Evolutionary conservation across 2,888 invertebrate species (phyloP).

Genomic region (Melanostoma mellinum): DNA sequence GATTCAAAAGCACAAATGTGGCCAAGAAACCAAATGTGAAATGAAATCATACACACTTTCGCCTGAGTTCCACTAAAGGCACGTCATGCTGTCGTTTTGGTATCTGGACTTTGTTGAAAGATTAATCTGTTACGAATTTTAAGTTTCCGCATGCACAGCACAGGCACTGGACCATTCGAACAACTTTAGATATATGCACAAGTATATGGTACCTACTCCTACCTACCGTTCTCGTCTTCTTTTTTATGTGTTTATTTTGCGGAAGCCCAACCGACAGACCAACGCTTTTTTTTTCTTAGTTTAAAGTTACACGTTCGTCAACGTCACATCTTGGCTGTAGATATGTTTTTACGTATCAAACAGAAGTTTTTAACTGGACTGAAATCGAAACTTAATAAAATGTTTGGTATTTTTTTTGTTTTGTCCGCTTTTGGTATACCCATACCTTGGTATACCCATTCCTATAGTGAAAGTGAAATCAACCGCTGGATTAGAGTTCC

Average conservation of each 20-base stretch:
- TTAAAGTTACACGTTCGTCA: constrained; percentile 39
- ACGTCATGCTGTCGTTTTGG: constrained; percentile 7
- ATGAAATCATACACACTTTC: constrained; percentile 66
- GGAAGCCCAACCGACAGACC: constrained; percentile 25
- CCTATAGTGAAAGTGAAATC: constrained; percentile 55
- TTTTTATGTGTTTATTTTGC: constrained; percentile 48
- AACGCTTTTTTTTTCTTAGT: constrained; percentile 39
- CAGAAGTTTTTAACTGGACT: constrained; percentile 20
- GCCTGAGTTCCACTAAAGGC: constrained; percentile 44
- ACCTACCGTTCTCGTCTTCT: constrained; percentile 18
- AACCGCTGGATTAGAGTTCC: constrained; percentile 17
- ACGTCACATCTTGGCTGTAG: constrained; percentile 39
- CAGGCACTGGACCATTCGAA: constrained; percentile 43
- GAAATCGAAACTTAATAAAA: constrained; percentile 48
- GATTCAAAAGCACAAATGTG: constrained; percentile 47
- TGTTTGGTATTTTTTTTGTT: constrained; percentile 7
- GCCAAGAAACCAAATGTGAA: constrained; percentile 61
- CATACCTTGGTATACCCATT: constrained; percentile 10
- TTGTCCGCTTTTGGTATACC: constrained; percentile 26
- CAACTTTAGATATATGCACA: background rate
- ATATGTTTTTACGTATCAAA: background rate
- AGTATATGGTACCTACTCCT: constrained; percentile 22
- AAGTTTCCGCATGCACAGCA: constrained; percentile 56
- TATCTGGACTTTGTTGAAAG: constrained; percentile 52
- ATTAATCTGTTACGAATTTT: constrained; percentile 58